Percentiles rank a stretch among this genome's conserved stretches.
Evolutionary conservation across 1,140 invertebrate genomes (phyloP).

Genomic region (Drosophila persimilis): DNA sequence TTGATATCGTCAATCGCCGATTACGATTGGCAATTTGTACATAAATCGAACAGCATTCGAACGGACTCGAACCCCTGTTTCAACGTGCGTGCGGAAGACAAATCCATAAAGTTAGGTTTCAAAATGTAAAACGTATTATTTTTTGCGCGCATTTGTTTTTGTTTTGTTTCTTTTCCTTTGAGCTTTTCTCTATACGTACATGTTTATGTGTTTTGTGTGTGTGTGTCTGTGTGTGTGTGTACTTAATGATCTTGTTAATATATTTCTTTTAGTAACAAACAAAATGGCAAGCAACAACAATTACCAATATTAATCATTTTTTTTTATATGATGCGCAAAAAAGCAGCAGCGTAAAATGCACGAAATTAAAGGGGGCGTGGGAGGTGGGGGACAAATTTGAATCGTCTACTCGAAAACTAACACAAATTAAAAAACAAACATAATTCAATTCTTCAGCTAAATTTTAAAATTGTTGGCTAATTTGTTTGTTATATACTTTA

Average conservation of each 20-base stretch:
- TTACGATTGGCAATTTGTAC: slow-evolving; percentile 41
- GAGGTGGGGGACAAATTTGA: not conserved
- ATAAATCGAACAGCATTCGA: slow-evolving; percentile 21
- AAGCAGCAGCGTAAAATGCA: slow-evolving; percentile 13
- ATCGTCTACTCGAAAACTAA: slow-evolving; percentile 19
- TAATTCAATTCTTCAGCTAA: slow-evolving; percentile 44
- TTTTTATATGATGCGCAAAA: slow-evolving; percentile 16
- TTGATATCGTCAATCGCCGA: slow-evolving; percentile 24
- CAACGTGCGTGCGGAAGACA: slow-evolving; percentile 42
- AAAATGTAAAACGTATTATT: slow-evolving; percentile 31
- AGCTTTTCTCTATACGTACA: slow-evolving; percentile 33
- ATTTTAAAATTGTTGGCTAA: slow-evolving; percentile 57
- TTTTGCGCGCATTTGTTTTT: slow-evolving; percentile 32
- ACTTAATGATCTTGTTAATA: slow-evolving; percentile 49
- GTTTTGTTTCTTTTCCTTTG: slow-evolving; percentile 15
- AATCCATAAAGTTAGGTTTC: slow-evolving; percentile 29
- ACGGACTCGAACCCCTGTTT: slow-evolving; percentile 12
- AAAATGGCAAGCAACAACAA: slow-evolving; percentile 56
- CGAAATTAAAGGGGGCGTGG: not conserved
- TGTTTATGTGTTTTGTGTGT: slow-evolving; percentile 20
- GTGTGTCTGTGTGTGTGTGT: slow-evolving; percentile 22
- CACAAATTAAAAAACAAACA: slow-evolving; percentile 17
- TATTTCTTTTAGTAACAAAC: slow-evolving; percentile 46
- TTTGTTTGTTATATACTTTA: slow-evolving; percentile 23
- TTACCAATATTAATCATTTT: slow-evolving; percentile 30